Conservation (phyloP, 2,888 invertebrate species). For the Volucella zonaria region DNA sequence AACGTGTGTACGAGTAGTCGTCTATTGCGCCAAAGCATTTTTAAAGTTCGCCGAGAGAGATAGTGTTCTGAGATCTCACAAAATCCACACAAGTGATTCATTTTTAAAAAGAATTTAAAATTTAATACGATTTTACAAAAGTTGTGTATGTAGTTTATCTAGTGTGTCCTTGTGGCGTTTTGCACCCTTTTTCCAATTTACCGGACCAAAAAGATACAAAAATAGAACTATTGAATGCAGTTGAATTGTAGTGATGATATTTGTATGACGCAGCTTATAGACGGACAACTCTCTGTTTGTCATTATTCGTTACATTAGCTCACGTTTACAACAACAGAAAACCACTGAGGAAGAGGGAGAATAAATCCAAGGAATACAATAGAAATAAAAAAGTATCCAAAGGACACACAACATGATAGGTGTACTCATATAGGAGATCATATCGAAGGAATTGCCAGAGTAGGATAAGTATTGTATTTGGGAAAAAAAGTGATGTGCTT, state of each 20-base stretch:
- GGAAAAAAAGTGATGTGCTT: constrained; percentile 70
- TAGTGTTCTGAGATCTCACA: constrained; percentile 27
- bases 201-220: constrained; percentile 28
- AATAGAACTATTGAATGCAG: constrained; percentile 60
- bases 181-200: constrained; percentile 25
- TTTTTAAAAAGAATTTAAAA: constrained; percentile 12
- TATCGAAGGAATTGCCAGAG: constrained; percentile 3
- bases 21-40: constrained; percentile 19
- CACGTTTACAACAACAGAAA: background rate
- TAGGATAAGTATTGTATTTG: constrained; percentile 43
- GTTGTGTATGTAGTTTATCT: constrained; percentile 13
- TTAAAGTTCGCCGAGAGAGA: background rate
- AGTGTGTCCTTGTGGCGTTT: constrained; percentile 41
- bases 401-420: background rate
- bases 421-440: constrained; percentile 28
- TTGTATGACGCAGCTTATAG: constrained; percentile 59
- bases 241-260: constrained; percentile 58
- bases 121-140: background rate
- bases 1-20: constrained; percentile 1
- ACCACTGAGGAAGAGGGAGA: background rate
- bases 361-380: background rate
- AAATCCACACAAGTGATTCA: constrained; percentile 30
- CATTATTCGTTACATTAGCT: constrained; percentile 20
- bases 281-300: constrained; percentile 18
- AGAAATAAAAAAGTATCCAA: background rate